A percentile compares a stretch with the other conserved stretches of the same genome.
phyloP scores from a whole-genome alignment of 30 jellyfish, hydroid and myxozoan genomes.

The Cassiopea andromeda region DNA sequence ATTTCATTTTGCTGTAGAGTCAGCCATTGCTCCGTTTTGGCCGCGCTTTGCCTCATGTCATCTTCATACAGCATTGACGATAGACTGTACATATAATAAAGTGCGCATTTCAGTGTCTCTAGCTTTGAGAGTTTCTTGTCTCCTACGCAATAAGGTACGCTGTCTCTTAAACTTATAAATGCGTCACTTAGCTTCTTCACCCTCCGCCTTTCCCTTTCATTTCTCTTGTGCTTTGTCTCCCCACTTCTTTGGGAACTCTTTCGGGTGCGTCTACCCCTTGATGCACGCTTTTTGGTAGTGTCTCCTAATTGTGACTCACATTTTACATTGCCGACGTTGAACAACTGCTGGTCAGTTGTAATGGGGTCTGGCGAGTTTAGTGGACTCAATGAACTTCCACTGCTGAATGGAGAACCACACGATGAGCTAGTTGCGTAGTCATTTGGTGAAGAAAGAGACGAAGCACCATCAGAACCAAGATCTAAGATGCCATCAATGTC shows the following conservation, averaged over 20 bases:
- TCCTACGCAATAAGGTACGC: constrained; percentile 77
- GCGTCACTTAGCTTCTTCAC: constrained; percentile 84
- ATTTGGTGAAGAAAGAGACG: constrained; percentile 74
- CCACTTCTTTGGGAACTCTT: constrained; percentile 64
- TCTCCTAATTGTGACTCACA: not conserved
- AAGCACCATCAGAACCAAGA: constrained; percentile 67
- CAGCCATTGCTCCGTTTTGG: constrained; percentile 59
- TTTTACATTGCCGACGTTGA: not conserved
- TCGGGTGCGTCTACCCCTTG: constrained; percentile 47
- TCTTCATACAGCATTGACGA: constrained; percentile 46
- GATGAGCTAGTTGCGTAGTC: constrained; percentile 59
- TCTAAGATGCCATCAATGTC: constrained; percentile 74
- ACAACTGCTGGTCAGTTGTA: constrained; percentile 70
- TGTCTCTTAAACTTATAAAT: constrained; percentile 65
- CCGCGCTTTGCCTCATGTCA: constrained; percentile 47
- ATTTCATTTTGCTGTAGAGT: constrained; percentile 42
- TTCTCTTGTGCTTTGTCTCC: constrained; percentile 78
- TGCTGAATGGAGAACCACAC: constrained; percentile 61
- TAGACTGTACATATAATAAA: constrained; percentile 53
- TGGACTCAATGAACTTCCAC: constrained; percentile 56
- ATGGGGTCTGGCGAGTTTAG: constrained; percentile 76
- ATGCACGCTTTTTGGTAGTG: constrained; percentile 44
- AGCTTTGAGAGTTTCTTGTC: constrained; percentile 71
- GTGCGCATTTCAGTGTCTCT: constrained; percentile 82
- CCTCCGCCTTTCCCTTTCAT: constrained; percentile 78